Evolutionary conservation across 2,113 vertebrate genomes (phyloP), one percentile per base, ranked within the genome.

Genomic region (Thunnus maccoyii): DNA sequence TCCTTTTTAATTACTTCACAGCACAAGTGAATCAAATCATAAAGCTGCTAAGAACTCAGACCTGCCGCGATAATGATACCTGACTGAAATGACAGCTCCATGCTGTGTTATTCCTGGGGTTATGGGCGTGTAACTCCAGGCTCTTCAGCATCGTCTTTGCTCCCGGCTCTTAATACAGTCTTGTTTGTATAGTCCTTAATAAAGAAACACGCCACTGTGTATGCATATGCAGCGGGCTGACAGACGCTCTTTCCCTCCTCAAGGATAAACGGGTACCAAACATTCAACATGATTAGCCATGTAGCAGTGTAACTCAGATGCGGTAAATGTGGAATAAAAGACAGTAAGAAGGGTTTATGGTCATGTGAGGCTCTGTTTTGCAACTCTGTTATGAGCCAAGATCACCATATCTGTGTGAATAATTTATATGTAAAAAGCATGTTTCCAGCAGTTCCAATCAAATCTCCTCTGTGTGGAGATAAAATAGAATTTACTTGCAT

Each of bases 161-260:
- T 82, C 63, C 63, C 15, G 13, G 15, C 75, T 87, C 78, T 84
- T 88, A 86, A 89, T 87, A 63, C 82, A 82, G 64, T 60, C 75
- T 82, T 90, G 91, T 91, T 91, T 79, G 86, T 82, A 76, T 66
- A 75, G 75, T 78, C 75, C 80, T 84, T 84, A 88, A 86, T 83
- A 86, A 91, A 69, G 51, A 76, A 85, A 83, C 67, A 7, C 78
- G 76, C 54, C 83, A 84, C 85, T 95, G 96, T 96, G 94, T 96
- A 95, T 93, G 94, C 91, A 94, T 95, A 95, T 94, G 85, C 90
- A 78, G 90, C 10, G 1, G 90, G 70, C 90, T 88, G 92, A 94
- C 81, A 85, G 87, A 83, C 72, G 65, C 82, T 89, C 65, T 60
- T 76, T 88, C 56, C 90, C 88, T 84, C 78, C 20, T 83, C 91